Evolutionary conservation across 64 coral and sea anemone species (phyloP).

Genomic region (Stylophora pistillata): DNA sequence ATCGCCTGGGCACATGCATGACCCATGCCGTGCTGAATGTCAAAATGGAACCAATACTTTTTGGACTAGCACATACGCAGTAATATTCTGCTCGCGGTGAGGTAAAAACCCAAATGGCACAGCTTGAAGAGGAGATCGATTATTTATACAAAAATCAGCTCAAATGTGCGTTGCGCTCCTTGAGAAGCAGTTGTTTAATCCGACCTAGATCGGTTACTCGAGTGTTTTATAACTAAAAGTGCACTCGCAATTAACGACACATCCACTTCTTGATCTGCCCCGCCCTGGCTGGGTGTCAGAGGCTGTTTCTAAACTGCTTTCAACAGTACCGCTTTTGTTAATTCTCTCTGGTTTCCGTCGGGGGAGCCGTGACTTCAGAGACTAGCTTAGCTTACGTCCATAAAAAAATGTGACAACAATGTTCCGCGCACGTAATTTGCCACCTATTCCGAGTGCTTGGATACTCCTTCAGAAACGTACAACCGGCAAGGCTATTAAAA

Average conservation of each 20-base stretch:
- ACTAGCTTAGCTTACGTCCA: background rate
- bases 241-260: conserved; percentile 13
- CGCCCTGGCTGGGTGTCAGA: conserved; percentile 16
- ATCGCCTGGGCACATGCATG: background rate
- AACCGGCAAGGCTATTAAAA: too few species aligned
- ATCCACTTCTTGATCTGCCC: background rate
- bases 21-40: background rate
- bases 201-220: background rate
- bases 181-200: background rate
- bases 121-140: background rate
- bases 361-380: background rate
- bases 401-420: conserved; percentile 7
- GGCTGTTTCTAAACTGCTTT: conserved; percentile 22
- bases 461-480: too few species aligned
- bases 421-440: background rate
- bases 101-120: conserved; percentile 11
- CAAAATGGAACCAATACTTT: background rate
- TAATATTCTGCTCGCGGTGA: background rate
- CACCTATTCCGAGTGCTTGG: background rate
- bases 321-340: background rate
- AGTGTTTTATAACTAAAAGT: conserved; percentile 10
- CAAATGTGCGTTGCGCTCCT: background rate
- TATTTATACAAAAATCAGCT: too few species aligned
- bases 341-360: background rate
- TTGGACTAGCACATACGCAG: background rate